Conservation (phyloP, 64 coral and sea anemone species). For the Dendronephthya gigantea region DNA sequence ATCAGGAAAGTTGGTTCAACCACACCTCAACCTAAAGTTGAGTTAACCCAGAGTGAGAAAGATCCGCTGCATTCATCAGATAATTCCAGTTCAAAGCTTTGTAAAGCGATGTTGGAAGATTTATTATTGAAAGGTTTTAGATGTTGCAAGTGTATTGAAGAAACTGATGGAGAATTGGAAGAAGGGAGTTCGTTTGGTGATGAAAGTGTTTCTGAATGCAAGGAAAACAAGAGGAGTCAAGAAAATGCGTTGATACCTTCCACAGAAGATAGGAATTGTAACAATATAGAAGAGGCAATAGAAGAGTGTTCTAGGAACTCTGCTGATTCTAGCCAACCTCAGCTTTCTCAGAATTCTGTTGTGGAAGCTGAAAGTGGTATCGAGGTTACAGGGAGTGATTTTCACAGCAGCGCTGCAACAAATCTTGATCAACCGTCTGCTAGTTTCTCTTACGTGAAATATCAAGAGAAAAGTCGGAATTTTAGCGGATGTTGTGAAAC, state of each 20-base stretch:
- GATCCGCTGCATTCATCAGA: not conserved
- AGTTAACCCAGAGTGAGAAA: not conserved
- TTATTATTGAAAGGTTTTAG: not conserved
- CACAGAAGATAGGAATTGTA: not conserved
- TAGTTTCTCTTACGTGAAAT: not conserved
- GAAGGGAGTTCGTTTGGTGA: not conserved
- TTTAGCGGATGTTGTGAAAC: not conserved
- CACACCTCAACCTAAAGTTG: not conserved
- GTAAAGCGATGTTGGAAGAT: conserved; percentile 9
- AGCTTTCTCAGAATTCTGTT: not conserved
- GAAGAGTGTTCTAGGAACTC: too few relatives aligned
- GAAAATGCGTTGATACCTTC: not conserved
- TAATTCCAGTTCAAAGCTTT: not conserved
- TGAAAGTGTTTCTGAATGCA: not conserved
- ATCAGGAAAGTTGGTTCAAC: not conserved
- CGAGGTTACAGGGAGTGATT: conserved; percentile 10
- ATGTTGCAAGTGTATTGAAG: conserved; percentile 9
- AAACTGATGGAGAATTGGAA: not conserved
- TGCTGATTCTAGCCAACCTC: too few relatives aligned
- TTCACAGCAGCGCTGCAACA: not conserved
- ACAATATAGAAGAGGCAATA: not conserved
- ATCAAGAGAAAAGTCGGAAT: not conserved
- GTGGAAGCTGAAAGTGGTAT: not conserved
- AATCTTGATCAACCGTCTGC: not conserved
- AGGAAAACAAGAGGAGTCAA: not conserved